A percentile compares a stretch with the other conserved stretches of the same genome.
Evolutionary conservation across 2,113 vertebrate species (phyloP).

Genomic region (Crypturellus undulatus): DNA sequence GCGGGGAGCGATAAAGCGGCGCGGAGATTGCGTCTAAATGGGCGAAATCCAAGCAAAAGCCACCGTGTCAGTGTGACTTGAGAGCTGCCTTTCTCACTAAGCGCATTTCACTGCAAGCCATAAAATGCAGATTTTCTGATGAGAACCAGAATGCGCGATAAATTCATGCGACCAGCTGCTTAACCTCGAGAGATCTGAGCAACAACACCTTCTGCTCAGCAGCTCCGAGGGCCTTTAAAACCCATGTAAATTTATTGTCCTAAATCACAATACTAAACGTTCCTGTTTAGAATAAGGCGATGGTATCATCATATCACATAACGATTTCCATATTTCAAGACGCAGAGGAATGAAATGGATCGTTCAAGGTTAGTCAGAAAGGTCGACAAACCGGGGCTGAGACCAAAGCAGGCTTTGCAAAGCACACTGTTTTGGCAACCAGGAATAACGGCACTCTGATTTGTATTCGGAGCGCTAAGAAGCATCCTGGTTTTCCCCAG

Average conservation of each 20-base stretch:
- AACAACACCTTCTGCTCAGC: slow-evolving; percentile 59
- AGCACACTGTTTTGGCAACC: neutral
- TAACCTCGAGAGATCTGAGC: slow-evolving; percentile 63
- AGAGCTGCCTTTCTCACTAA: slow-evolving; percentile 52
- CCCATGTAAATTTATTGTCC: slow-evolving; percentile 62
- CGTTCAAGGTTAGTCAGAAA: slow-evolving; percentile 48
- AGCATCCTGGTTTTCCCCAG: neutral
- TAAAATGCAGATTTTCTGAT: slow-evolving; percentile 71
- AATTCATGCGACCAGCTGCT: slow-evolving; percentile 57
- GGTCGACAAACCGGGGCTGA: neutral
- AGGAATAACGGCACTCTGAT: neutral
- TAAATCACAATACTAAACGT: slow-evolving; percentile 64
- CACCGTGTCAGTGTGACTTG: slow-evolving; percentile 57
- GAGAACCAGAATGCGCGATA: slow-evolving; percentile 67
- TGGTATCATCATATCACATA: slow-evolving; percentile 12
- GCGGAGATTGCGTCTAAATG: neutral
- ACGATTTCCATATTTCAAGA: slow-evolving; percentile 29
- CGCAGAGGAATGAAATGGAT: slow-evolving; percentile 7
- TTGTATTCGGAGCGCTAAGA: neutral
- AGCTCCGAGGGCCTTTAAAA: slow-evolving; percentile 29
- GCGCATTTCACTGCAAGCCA: slow-evolving; percentile 44
- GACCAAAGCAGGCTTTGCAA: neutral
- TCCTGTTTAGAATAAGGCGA: slow-evolving; percentile 46
- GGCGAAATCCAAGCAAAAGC: slow-evolving; percentile 63
- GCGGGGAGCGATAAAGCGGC: neutral